Evolutionary conservation across 2,113 vertebrate genomes (phyloP).

Genomic region (Talpa occidentalis): DNA sequence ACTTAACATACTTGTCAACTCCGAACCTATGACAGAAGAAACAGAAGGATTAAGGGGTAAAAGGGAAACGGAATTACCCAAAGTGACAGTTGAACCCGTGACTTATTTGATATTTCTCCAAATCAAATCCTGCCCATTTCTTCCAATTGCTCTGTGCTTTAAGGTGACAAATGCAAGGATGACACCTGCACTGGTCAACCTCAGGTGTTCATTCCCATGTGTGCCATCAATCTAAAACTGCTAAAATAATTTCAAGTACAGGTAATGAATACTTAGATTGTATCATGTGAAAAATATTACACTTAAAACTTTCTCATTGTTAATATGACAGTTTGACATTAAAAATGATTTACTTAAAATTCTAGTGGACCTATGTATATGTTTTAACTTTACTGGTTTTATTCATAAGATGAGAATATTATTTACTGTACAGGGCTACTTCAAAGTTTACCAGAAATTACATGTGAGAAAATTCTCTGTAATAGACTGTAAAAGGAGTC

Average conservation of each 20-base stretch:
- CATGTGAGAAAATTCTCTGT: not conserved
- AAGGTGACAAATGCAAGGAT: no score
- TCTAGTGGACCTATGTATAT: not conserved
- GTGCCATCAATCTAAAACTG: no score
- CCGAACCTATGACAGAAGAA: no score
- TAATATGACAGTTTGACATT: not conserved
- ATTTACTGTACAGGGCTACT: not conserved
- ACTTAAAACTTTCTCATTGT: constrained; percentile 27
- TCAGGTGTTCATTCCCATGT: no score
- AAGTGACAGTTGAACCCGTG: no score
- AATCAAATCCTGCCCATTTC: no score
- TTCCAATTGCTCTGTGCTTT: no score
- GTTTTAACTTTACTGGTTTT: not conserved
- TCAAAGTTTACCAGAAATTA: not conserved
- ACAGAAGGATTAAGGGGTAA: no score
- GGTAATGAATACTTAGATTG: constrained; percentile 57
- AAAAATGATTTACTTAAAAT: constrained; percentile 2
- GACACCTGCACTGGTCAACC: no score
- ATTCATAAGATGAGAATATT: not conserved
- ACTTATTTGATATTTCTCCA: no score
- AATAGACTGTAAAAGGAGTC: not conserved
- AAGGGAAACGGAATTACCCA: no score
- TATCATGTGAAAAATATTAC: not conserved
- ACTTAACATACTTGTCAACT: no score
- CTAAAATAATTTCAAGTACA: not conserved